These are phyloP conservation scores for Heliothis virescens DNA, from an alignment of 1,140 invertebrate genomes.

Conservation along the genomic window DNA sequence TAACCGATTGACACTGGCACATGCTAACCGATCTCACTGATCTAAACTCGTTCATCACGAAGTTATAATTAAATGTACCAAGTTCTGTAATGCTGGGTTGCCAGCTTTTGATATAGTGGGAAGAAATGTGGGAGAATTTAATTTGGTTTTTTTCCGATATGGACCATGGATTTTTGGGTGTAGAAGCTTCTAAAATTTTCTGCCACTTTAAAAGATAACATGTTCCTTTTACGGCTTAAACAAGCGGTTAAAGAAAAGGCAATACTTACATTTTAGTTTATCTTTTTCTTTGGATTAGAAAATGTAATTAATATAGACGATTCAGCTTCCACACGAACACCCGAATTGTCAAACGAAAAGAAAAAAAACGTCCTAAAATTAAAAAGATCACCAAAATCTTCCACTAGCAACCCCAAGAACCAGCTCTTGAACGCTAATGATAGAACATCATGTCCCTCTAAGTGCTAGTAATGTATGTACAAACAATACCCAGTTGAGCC, in stretches of 20 bases:
- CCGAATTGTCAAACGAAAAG: too few relatives aligned
- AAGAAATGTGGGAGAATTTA: too few relatives aligned
- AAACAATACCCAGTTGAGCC: constrained; percentile 27
- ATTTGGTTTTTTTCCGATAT: background rate
- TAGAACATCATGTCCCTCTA: constrained; percentile 24
- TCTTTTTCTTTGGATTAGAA: too few relatives aligned
- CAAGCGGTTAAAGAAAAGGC: too few relatives aligned
- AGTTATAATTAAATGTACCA: constrained; percentile 60
- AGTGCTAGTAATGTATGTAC: constrained; percentile 24
- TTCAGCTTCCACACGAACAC: too few relatives aligned
- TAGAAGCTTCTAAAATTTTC: too few relatives aligned
- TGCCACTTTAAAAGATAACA: too few relatives aligned
- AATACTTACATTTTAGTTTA: too few relatives aligned
- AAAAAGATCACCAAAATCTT: background rate
- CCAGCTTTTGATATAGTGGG: background rate
- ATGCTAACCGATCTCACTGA: constrained; percentile 28
- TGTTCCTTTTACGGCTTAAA: too few relatives aligned
- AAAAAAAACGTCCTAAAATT: background rate
- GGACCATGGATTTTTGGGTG: background rate
- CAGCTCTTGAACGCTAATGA: constrained; percentile 21
- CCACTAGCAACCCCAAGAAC: constrained; percentile 6
- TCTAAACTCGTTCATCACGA: constrained; percentile 62
- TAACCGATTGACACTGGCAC: constrained; percentile 44
- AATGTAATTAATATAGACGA: too few relatives aligned
- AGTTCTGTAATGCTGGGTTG: constrained; percentile 42